Evolutionary conservation across 2,888 invertebrate genomes (phyloP).

Genomic region (Parasteatoda lunata): DNA sequence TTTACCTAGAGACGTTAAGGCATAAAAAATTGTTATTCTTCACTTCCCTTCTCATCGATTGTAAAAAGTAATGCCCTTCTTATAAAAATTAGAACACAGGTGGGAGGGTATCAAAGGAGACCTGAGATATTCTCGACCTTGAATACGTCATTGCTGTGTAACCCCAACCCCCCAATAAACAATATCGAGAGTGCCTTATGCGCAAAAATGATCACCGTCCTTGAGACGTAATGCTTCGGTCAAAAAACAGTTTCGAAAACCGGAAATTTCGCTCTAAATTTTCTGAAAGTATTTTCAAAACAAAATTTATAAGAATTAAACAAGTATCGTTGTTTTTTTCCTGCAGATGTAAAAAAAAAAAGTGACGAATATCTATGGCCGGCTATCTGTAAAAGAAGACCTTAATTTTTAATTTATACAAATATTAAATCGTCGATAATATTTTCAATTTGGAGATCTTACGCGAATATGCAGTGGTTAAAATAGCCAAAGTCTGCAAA

Average conservation of each 20-base stretch:
- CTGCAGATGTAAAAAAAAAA: too few species aligned
- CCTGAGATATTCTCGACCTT: conserved; percentile 36
- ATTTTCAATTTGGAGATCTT: too few species aligned
- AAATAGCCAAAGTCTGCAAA: too few species aligned
- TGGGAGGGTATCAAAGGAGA: conserved; percentile 49
- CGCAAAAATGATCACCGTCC: conserved; percentile 6
- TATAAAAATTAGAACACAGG: conserved; percentile 47
- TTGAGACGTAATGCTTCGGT: conserved; percentile 22
- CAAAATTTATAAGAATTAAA: neutral
- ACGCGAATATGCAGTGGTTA: too few species aligned
- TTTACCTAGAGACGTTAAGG: neutral
- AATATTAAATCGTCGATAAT: too few species aligned
- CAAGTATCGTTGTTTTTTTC: neutral
- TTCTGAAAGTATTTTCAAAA: neutral
- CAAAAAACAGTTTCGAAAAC: neutral
- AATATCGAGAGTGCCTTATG: conserved; percentile 9
- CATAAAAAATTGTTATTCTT: conserved; percentile 1
- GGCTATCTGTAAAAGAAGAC: too few species aligned
- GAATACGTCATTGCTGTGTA: conserved; percentile 11
- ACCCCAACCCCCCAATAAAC: conserved; percentile 14
- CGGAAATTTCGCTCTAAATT: conserved; percentile 7
- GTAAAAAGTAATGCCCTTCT: neutral
- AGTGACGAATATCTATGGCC: too few species aligned
- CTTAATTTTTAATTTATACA: too few species aligned
- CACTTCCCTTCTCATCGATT: neutral